Conservation (phyloP, 2,797 vertebrate species). For the Okamejei kenojei region DNA sequence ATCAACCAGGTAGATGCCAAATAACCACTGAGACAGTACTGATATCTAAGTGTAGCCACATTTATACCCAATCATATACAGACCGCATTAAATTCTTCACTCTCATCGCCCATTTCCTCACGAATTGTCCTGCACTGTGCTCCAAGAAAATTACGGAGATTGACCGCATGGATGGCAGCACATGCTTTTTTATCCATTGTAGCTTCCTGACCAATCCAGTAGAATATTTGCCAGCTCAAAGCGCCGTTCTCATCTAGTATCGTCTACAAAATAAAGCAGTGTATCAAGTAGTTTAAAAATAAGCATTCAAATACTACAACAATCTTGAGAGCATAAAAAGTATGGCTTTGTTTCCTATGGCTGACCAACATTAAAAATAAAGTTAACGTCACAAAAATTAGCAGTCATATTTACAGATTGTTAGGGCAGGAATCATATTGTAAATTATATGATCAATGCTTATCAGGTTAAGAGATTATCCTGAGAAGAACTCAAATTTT, state of each 20-base stretch:
- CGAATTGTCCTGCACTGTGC: constrained; percentile 82
- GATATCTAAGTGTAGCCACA: background rate
- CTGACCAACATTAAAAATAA: background rate
- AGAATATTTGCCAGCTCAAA: constrained; percentile 86
- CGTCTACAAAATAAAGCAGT: constrained; percentile 58
- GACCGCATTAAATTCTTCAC: constrained; percentile 88
- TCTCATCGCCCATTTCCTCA: constrained; percentile 97
- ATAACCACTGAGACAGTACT: background rate
- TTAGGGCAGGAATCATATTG: background rate
- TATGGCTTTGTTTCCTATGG: background rate
- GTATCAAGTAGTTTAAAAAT: background rate
- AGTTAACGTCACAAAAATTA: background rate
- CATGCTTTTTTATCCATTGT: constrained; percentile 93
- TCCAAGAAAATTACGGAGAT: constrained; percentile 87
- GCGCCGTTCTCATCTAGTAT: constrained; percentile 81
- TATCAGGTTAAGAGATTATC: background rate
- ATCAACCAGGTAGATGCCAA: background rate
- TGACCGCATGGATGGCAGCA: constrained; percentile 89
- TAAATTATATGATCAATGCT: background rate
- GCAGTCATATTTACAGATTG: background rate
- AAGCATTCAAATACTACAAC: background rate
- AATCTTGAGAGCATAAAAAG: background rate
- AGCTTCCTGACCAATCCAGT: constrained; percentile 94
- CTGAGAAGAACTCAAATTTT: background rate
- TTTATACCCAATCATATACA: constrained; percentile 40